Conservation (phyloP, 2,888 invertebrate species). For the Rosalia funebris region DNA sequence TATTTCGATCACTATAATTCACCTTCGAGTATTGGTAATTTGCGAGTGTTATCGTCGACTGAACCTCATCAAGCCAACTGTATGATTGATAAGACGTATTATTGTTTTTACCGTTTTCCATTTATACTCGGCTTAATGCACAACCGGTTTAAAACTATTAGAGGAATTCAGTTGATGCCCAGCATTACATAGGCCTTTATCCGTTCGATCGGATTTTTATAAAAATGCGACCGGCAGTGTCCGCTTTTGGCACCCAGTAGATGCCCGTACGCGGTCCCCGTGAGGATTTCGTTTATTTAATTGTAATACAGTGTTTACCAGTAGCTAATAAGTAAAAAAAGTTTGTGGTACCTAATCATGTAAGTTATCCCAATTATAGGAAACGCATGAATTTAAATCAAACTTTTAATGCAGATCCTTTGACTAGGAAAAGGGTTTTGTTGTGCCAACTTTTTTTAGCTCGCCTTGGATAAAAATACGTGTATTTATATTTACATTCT, state of each 20-base stretch:
- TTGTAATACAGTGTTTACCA: too few relatives aligned
- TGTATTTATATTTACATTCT: slow-evolving; percentile 12
- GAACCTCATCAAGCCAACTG: too few relatives aligned
- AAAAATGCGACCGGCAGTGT: slow-evolving; percentile 7
- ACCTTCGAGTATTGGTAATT: too few relatives aligned
- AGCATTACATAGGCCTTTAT: background rate
- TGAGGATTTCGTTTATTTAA: background rate
- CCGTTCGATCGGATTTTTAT: slow-evolving; percentile 13
- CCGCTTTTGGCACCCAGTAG: background rate
- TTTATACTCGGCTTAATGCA: slow-evolving; percentile 14
- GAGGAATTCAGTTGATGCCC: slow-evolving; percentile 8
- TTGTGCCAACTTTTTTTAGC: background rate
- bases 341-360: too few relatives aligned
- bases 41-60: too few relatives aligned
- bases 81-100: slow-evolving; percentile 8
- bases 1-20: too few relatives aligned
- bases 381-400: too few relatives aligned
- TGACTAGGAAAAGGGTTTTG: background rate
- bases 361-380: too few relatives aligned
- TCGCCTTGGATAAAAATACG: slow-evolving; percentile 6
- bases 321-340: too few relatives aligned
- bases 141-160: slow-evolving; percentile 18
- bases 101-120: slow-evolving; percentile 11
- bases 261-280: background rate
- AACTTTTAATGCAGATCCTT: too few relatives aligned